Conservation (phyloP, 2,888 invertebrate genomes). For the Eristalis pertinax region DNA sequence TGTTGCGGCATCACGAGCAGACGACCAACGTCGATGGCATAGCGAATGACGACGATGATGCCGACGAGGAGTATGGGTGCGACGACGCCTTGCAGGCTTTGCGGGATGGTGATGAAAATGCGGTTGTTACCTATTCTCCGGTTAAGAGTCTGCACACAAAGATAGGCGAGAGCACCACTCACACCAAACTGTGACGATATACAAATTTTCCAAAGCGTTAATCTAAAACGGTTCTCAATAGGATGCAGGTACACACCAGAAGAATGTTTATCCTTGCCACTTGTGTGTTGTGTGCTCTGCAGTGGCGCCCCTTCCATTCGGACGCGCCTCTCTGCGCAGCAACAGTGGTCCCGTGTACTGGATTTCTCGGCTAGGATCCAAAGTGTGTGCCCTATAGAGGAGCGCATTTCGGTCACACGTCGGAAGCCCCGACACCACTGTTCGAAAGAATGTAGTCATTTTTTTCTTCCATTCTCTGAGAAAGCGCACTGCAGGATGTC, state of each 20-base stretch:
- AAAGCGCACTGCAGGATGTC: slow-evolving; percentile 67
- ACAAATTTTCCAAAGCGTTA: slow-evolving; percentile 68
- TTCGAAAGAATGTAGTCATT: slow-evolving; percentile 23
- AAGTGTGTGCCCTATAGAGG: neutral
- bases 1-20: slow-evolving; percentile 57
- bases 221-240: slow-evolving; percentile 68
- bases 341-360: neutral
- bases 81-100: slow-evolving; percentile 21
- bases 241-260: slow-evolving; percentile 44
- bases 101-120: slow-evolving; percentile 44
- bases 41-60: neutral
- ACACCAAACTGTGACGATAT: slow-evolving; percentile 34
- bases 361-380: neutral
- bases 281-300: slow-evolving; percentile 45
- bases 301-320: neutral
- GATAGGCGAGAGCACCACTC: neutral
- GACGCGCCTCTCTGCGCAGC: neutral
- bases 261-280: slow-evolving; percentile 59
- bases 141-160: slow-evolving; percentile 14
- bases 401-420: neutral
- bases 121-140: slow-evolving; percentile 39
- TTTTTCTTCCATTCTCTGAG: slow-evolving; percentile 7
- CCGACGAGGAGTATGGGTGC: neutral
- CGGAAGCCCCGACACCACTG: neutral
- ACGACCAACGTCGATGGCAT: slow-evolving; percentile 1